Evolutionary conservation across 1,140 invertebrate species (phyloP), one percentile per base, ranked within the genome.

Genomic region (Drosophila yakuba): DNA sequence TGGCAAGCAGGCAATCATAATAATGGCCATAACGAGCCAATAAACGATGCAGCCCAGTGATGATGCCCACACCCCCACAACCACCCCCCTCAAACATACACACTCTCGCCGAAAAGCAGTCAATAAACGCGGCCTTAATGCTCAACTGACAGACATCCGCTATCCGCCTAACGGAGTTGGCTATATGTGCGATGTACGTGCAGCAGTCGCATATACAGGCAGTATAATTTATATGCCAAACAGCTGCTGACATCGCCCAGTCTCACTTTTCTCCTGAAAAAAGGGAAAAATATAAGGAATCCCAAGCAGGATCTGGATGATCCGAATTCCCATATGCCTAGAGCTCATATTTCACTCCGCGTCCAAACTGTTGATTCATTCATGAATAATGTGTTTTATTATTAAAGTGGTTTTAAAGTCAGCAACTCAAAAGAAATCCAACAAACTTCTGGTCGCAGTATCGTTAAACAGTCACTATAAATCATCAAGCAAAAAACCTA

Each of bases 21-120:
- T 79, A 86, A 79, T 88, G 79, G 58, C 74, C 74, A 78, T 88
- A 86, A 78, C 78, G 78, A 85, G 61, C 47, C 59, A 71, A 71
- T 83, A 61, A 79, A 75, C 73, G 55, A 69, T 71, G 67, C 51
- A 71, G 43, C 38, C 43, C 67, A 69, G 4, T 23, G 50, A n/a
- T n/a, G 25, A 39, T 20, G 38, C 20, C 15, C 20, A 8, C 32
- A 36, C 50, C 41, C 4, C 38, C 15, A 15, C 15, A 25, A 47
- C 14, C 36, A 36, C 28, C 7, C 28, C 6, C 28, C 20, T 20
- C 20, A 20, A 20, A 12, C 45, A 55, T 44, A 20, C 43, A 14
- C 51, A 14, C 50, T 8, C 23, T n/a, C 17, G 3, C 5, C 28
- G 52, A 58, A 67, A 55, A 76, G 10, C 57, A 63, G 83, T 85